Evolutionary conservation across 2,888 invertebrate species (phyloP), one percentile per base, ranked within the genome.

Genomic region (Tenthredo mesomela): DNA sequence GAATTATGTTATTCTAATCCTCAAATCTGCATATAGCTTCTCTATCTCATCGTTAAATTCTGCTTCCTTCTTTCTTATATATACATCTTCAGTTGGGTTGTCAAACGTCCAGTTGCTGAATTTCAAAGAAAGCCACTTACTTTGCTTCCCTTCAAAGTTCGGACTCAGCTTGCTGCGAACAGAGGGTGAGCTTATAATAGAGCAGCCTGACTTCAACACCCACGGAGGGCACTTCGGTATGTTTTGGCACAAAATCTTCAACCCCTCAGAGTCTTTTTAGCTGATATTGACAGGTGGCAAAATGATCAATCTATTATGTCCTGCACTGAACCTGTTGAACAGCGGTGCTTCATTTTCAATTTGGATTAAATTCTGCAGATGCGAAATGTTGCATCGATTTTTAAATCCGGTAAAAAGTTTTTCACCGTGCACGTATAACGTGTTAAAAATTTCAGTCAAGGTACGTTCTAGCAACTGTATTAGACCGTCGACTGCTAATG

Each of bases 181-280:
- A 47, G 73, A 43, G 73, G 73, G 47, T 47, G 47, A 47, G 47
- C 43, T 47, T 37, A 43, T 73, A 25, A 73, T 73, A 25, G 47
- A 73, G 73, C 12, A 70, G 70, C 18, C 37, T 21, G 12, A 61
- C 61, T 70, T 37, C 18, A 70, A 37, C 37, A 70, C 37, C 4
- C n/a, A 0, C 33, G 37, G n/a, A 1, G 7, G 67, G 33, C 33
- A 70, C 29, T 33, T 29, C 12, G 33, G 15, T 47, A 25, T 43
- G 6, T 43, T 43, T 43, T 47, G 21, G 25, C 21, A 12, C 25
- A 1, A 73, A 70, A 70, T 70, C 37, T 18, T n/a, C 33, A 70
- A 70, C 70, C 33, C 37, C n/a, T 33, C 37, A 18, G 33, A 18
- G 33, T 21, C 25, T 25, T 25, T 61, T 61, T 61, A 25, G 25